Evolutionary conservation across 1,140 invertebrate genomes (phyloP), one percentile per base, ranked within the genome.

Genomic region (Drosophila cardini): DNA sequence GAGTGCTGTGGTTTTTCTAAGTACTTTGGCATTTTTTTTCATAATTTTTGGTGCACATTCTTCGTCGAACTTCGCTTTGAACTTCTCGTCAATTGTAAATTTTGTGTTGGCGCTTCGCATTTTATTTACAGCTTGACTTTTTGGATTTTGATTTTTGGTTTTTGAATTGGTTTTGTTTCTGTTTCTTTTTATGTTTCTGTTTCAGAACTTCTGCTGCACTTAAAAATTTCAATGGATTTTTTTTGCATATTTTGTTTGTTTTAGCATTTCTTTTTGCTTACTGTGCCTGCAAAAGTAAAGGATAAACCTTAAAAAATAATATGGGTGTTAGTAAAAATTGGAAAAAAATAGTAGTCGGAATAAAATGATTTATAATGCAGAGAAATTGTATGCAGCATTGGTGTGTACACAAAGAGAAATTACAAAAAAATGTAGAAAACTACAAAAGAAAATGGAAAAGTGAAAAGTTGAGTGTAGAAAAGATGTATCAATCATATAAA

Each of bases 221-320:
- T 77, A 64, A 79, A 90, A 81, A 67, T 81, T 81, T 81, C 45
- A 56, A 65, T 71, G 72, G 62, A 58, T 62, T 68, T 57, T 34
- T 60, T 77, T 64, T 58, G 48, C 71, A 60, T 68, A 55, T 56
- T 74, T 56, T 10, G 57, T 70, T 68, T 62, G 55, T 43, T 32
- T 46, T 55, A 42, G 45, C 73, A 26, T 68, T 71, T 67, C 63
- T 80, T 64, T 70, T 67, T 67, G 83, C 84, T 92, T 92, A 92
- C 91, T 92, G 91, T 92, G 91, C 91, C 91, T 92, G 91, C 91
- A 92, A 92, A 78, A 92, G 91, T 92, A 92, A 83, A 92, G 91
- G 91, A 91, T 92, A 92, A 92, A 92, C 91, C 91, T 92, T 92
- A 92, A 92, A 91, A 92, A 92, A 92, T 92, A 92, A 91, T 91